Evolutionary conservation across 1,140 invertebrate species (phyloP), one percentile per base, ranked within the genome.

Genomic region (Agrypnia vestita): DNA sequence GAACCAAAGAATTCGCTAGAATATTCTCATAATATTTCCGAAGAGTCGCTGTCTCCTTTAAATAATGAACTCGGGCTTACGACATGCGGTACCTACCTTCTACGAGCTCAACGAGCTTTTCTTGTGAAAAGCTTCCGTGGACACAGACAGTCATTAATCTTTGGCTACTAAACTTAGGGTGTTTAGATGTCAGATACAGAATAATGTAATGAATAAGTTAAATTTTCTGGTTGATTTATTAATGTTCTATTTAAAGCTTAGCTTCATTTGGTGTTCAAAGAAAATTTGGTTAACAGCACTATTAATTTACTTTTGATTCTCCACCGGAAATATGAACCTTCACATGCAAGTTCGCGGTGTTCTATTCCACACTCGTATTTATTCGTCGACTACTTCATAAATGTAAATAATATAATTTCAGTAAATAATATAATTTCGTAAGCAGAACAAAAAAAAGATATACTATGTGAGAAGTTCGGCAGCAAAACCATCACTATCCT

Each of bases 101-200:
- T 6, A 35, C 25, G 51, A n/a, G n/a, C n/a, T n/a, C n/a, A n/a
- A n/a, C n/a, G n/a, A 21, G 25, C 46, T 71, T 71, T 71, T 51
- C 67, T 71, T 71, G 15, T 71, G 67, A 71, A 71, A 62, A 53
- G 67, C 35, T 71, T 21, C 47, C 67, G 21, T 51, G 47, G 67
- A 71, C 67, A 71, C 46, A n/a, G 46, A 71, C 17, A 53, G 61
- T 25, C 67, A 71, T 71, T 71, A 71, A 71, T 71, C 67, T 71
- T 71, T 21, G 17, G 55, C 15, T 43, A 43, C 35, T 6, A 13
- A 67, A 44, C 35, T 67, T 43, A 19, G 12, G 0, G 1, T 15
- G 43, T 51, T 51, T 35, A 12, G 67, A 46, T 25, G 67, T 53
- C 19, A 25, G 10, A 51, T 53, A 71, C 67, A 49, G 67, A 71